Percentiles rank a stretch among this genome's conserved stretches.
These are phyloP conservation scores for Sinocyclocheilus anshuiensis DNA, from an alignment of 2,113 vertebrate species.

Conservation along the genomic window DNA sequence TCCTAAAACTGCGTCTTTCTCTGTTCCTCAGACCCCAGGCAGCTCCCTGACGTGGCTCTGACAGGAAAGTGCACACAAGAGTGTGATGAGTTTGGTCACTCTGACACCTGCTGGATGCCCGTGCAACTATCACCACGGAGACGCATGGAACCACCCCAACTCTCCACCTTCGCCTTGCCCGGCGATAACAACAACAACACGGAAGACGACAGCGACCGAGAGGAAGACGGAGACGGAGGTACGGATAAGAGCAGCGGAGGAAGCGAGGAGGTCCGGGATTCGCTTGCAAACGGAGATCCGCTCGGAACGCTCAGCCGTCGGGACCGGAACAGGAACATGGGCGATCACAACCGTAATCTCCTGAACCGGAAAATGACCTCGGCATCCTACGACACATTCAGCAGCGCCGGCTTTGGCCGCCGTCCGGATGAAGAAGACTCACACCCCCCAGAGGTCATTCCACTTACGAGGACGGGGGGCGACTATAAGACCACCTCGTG, in stretches of 20 bases:
- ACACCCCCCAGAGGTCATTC: slow-evolving; percentile 74
- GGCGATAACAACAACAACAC: slow-evolving; percentile 77
- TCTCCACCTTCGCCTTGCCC: slow-evolving; percentile 73
- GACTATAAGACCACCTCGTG: slow-evolving; percentile 80
- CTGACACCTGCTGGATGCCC: slow-evolving; percentile 81
- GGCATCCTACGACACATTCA: slow-evolving; percentile 79
- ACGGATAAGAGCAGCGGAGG: slow-evolving; percentile 66
- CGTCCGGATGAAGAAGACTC: slow-evolving; percentile 69
- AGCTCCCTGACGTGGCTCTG: slow-evolving; percentile 76
- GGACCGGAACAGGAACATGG: slow-evolving; percentile 77
- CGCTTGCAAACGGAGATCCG: slow-evolving; percentile 72
- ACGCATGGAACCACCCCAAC: slow-evolving; percentile 72
- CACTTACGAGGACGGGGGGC: slow-evolving; percentile 75
- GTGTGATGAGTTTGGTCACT: slow-evolving; percentile 77
- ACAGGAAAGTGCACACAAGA: slow-evolving; percentile 78
- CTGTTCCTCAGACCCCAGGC: slow-evolving; percentile 70
- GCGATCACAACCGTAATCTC: slow-evolving; percentile 79
- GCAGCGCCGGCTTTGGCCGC: slow-evolving; percentile 73
- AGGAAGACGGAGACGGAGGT: slow-evolving; percentile 65
- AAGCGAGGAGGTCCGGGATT: slow-evolving; percentile 53
- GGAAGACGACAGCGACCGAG: slow-evolving; percentile 75
- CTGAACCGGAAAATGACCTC: slow-evolving; percentile 81
- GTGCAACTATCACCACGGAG: slow-evolving; percentile 70
- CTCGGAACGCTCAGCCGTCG: slow-evolving; percentile 71
- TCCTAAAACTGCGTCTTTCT: slow-evolving; percentile 9